These are phyloP conservation scores for Coregonus clupeaformis DNA, from an alignment of 2,113 vertebrate species.

Conservation along the genomic window DNA sequence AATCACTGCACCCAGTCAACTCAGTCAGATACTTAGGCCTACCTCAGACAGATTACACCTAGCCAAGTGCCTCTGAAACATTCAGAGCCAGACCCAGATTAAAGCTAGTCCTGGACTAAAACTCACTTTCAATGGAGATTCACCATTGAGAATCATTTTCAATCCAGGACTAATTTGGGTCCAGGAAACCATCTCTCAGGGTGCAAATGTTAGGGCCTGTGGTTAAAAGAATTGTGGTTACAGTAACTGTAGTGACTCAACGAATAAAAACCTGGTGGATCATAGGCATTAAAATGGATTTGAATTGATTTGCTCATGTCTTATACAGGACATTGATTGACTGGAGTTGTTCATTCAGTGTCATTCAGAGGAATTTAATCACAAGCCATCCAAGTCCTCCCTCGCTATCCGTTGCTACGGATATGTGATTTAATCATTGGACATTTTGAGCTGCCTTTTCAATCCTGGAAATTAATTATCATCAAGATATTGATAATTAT, in stretches of 20 bases:
- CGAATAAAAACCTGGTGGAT: neutral
- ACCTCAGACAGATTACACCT: too few species aligned
- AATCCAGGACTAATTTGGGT: too few species aligned
- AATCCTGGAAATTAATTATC: conserved; percentile 55
- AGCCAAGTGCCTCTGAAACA: too few species aligned
- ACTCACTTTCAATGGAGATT: too few species aligned
- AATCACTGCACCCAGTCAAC: neutral
- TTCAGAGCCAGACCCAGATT: too few species aligned
- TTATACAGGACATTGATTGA: neutral
- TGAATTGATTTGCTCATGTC: neutral
- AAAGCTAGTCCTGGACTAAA: too few species aligned
- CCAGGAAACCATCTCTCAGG: too few species aligned
- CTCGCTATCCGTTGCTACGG: conserved; percentile 16
- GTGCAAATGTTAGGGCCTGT: too few species aligned
- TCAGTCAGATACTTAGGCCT: too few species aligned
- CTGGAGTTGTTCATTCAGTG: neutral
- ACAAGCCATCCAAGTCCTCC: conserved; percentile 19
- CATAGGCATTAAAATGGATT: neutral
- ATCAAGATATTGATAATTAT: conserved; percentile 57
- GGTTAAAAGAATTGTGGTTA: too few species aligned
- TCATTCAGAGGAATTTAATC: conserved; percentile 42
- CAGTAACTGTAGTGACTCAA: too few species aligned
- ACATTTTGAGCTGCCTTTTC: conserved; percentile 28
- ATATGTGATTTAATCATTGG: conserved; percentile 42
- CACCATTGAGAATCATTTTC: too few species aligned